Evolutionary conservation across 2,797 vertebrate species (phyloP), one percentile per base, ranked within the genome.

Genomic region (Alauda arvensis): DNA sequence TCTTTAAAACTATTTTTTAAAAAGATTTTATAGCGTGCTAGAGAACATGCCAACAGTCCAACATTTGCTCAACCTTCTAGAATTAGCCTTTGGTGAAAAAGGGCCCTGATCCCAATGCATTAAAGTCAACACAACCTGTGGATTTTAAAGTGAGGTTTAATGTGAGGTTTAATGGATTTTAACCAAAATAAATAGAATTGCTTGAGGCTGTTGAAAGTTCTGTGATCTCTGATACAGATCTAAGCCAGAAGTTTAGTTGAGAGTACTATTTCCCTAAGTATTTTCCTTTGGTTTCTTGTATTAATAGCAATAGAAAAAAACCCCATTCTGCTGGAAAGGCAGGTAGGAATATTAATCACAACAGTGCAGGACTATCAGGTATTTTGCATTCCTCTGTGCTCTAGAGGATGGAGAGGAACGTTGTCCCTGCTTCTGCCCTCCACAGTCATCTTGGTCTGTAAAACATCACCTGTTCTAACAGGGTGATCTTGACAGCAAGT

Each of bases 121-220:
- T 61, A 75, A 87, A 85, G 51, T 81, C 83, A 92, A 60, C 33
- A 33, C 11, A 83, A 53, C 53, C n/a, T 76, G 45, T 76, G 57
- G 39, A 83, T 86, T 89, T 93, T 89, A 69, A 72, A 77, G 42
- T 56, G 76, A 78, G n/a, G 24, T 76, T 88, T 88, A 82, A 77
- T 20, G 8, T 63, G 67, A 77, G 29, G n/a, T 52, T 88, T 81
- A 77, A 77, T 49, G 46, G 42, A 61, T 72, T 87, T 85, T 75
- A 89, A 85, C 63, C 46, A 88, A 88, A 89, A 76, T 72, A 90
- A 91, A 90, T 77, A 83, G 14, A 83, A 67, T 40, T 75, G 45
- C 40, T 79, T 0, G 0, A 51, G 46, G 21, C 31, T 82, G 31
- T 29, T 81, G 43, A 17, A 91, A 74, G 24, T 85, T 83, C 63